These are phyloP conservation scores for Ephialtes manifestator DNA, from an alignment of 2,888 invertebrate species.

Conservation along the genomic window DNA sequence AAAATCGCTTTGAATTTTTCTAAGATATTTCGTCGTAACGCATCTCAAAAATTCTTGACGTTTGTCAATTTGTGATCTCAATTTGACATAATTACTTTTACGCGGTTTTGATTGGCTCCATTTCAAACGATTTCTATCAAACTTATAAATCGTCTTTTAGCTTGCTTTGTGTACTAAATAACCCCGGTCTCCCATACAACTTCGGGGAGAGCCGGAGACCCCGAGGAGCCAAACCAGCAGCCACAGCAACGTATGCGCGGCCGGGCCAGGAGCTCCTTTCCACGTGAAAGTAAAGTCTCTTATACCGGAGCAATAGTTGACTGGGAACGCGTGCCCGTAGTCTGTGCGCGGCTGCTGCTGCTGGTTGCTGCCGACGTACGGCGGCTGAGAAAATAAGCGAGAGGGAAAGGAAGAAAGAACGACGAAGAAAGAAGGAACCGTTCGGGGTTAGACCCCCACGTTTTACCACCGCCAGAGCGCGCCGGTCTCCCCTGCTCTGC, in stretches of 20 bases:
- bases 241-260: conserved; percentile 17
- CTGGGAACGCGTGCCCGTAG: conserved; percentile 79
- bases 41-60: too few relatives aligned
- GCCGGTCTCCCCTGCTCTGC: conserved; percentile 17
- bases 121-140: too few relatives aligned
- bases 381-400: conserved; percentile 31
- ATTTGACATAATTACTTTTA: too few relatives aligned
- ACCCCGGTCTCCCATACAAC: too few relatives aligned
- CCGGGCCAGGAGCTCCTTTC: conserved; percentile 63
- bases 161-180: too few relatives aligned
- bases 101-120: too few relatives aligned
- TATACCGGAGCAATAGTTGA: conserved; percentile 73
- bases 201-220: neutral
- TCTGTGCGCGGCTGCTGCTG: conserved; percentile 11
- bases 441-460: conserved; percentile 70
- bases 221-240: conserved; percentile 23
- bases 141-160: too few relatives aligned
- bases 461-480: conserved; percentile 68
- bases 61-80: too few relatives aligned
- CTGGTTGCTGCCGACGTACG: neutral
- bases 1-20: too few relatives aligned
- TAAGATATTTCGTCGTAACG: too few relatives aligned
- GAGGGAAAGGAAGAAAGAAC: conserved; percentile 14
- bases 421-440: conserved; percentile 49
- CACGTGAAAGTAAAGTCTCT: conserved; percentile 73